These are phyloP conservation scores for Hexactinellida sp. DNA, from an alignment of 37 sponge, comb jelly and placozoan genomes.

Conservation along the genomic window DNA sequence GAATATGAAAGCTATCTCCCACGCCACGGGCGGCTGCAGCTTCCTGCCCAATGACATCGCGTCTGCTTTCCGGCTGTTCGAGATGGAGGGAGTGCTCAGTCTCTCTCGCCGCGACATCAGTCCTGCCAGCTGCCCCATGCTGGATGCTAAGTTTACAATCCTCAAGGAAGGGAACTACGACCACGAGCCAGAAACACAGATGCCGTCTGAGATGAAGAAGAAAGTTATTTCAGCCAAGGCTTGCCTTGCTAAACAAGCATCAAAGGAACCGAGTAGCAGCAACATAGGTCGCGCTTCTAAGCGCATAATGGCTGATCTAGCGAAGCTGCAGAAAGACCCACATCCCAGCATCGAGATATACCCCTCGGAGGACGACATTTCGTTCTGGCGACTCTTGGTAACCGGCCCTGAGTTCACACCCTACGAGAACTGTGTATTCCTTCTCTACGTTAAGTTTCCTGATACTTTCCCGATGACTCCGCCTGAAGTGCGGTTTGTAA, in stretches of 20 bases:
- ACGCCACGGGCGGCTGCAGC: slow-evolving; percentile 22
- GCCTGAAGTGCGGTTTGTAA: not conserved
- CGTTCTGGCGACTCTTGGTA: not conserved
- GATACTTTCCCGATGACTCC: not conserved
- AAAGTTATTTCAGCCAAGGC: slow-evolving; percentile 13
- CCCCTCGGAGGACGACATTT: not conserved
- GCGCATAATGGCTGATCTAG: slow-evolving; percentile 1
- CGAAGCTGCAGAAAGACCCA: not conserved
- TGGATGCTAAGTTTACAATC: not conserved
- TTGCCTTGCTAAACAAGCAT: not conserved
- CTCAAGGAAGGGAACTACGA: not conserved
- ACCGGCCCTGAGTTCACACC: slow-evolving; percentile 8
- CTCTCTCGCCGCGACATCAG: not conserved
- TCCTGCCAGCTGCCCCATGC: not conserved
- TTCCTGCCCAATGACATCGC: not conserved
- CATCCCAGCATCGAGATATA: not conserved
- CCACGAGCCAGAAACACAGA: not conserved
- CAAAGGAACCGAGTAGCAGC: not conserved
- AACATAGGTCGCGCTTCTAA: not conserved
- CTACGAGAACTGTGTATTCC: slow-evolving; percentile 3
- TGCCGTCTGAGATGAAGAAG: not conserved
- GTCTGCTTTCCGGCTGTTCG: not conserved
- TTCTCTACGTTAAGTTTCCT: not conserved
- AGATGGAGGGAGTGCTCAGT: slow-evolving; percentile 18
- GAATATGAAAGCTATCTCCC: slow-evolving; percentile 18